Percentiles rank a stretch among this genome's conserved stretches.
Conservation (phyloP, 2,888 invertebrate genomes). For the Drosophila stalkeri region DNA sequence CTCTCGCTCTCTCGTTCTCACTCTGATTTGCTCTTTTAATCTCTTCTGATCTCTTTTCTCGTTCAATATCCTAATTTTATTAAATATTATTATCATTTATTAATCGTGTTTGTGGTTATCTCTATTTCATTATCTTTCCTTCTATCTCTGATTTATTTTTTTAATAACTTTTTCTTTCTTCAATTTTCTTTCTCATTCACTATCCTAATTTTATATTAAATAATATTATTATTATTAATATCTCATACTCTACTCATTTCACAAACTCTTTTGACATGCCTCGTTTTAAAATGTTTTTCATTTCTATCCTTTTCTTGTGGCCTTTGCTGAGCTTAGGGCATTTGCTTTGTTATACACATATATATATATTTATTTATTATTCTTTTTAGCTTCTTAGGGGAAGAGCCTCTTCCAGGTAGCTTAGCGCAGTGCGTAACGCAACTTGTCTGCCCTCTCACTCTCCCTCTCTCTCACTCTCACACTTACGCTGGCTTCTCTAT, state of each 20-base stretch:
- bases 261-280: slow-evolving; percentile 27
- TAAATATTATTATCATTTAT: not conserved
- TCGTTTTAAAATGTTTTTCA: slow-evolving; percentile 27
- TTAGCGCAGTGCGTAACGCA: slow-evolving; percentile 52
- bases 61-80: not conserved
- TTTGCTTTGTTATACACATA: slow-evolving; percentile 29
- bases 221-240: not conserved
- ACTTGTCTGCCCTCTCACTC: slow-evolving; percentile 3
- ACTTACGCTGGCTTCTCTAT: not conserved
- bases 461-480: too few relatives aligned
- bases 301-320: slow-evolving; percentile 41
- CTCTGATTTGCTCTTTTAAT: not conserved
- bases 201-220: too few relatives aligned
- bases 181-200: not conserved
- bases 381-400: slow-evolving; percentile 24
- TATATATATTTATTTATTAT: slow-evolving; percentile 8
- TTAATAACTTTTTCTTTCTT: not conserved
- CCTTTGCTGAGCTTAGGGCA: slow-evolving; percentile 40
- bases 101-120: too few relatives aligned
- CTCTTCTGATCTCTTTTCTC: not conserved
- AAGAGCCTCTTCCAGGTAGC: slow-evolving; percentile 49
- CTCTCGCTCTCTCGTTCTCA: not conserved
- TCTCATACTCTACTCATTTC: not conserved
- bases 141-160: too few relatives aligned
- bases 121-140: too few relatives aligned